Base-by-base conservation (phyloP, 2,797 vertebrate species). In the Botia almorhae region DNA sequence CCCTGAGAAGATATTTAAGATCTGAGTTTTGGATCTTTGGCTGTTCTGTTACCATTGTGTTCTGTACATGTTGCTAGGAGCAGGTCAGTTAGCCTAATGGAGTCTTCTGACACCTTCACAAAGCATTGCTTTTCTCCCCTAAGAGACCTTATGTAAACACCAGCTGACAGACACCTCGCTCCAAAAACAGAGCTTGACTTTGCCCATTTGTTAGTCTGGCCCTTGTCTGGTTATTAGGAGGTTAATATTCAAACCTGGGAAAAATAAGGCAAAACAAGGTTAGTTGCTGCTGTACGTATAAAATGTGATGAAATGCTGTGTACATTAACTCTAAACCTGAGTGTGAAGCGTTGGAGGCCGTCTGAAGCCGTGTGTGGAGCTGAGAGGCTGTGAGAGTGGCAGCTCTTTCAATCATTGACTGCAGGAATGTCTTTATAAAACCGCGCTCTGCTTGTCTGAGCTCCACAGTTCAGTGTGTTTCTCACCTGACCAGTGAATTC, bases 181-280 rank as follows among this genome's bases (percentile, higher is more conserved):
- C 69, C 87, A 84, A 88, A 58, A 87, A 86, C 85, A 85, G 82
- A 78, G 51, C 81, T 89, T 86, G 85, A 88, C 87, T 89, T 89
- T 88, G 86, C 82, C 86, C 86, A 85, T 88, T 74, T 14, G 76
- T 83, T 75, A 56, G 84, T 85, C 80, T 82, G 78, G 81, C 76
- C 85, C 75, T 87, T 58, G 64, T 48, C 82, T 63, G 67, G 84
- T 75, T 86, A 85, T 83, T 80, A 71, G 60, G 68, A 84, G 76
- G 87, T 89, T 88, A 87, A 89, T 89, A 84, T 88, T 88, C 88
- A 89, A 89, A 68, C 86, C 83, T 33, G 8, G 69, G 68, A 77
- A 85, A 86, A 83, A 83, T 74, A 56, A 83, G 69, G 69, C 60
- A 79, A 72, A 79, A 72, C 69, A 79, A 79, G 48, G 69, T 79